A percentile compares a stretch with the other conserved stretches of the same genome.
Conservation (phyloP, 23 tunicate genomes). For the Styela plicata region DNA sequence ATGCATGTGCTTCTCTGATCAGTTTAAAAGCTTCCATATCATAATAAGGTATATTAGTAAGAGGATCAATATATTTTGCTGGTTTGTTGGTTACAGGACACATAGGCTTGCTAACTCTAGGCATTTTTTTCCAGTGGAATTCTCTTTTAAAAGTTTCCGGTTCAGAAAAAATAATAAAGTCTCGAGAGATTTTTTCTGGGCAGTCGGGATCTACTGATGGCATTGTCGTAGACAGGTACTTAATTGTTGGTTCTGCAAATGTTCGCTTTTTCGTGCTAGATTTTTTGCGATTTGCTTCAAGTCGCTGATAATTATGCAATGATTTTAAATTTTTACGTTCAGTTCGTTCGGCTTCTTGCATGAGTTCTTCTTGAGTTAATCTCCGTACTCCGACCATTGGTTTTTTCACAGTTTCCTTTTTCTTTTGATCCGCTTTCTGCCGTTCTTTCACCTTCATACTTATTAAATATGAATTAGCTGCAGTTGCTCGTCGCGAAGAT, state of each 20-base stretch:
- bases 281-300: conserved; percentile 84
- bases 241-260: conserved; percentile 71
- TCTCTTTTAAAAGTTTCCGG: conserved; percentile 36
- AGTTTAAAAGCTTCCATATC: conserved; percentile 73
- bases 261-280: conserved; percentile 44
- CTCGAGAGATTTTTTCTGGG: conserved; percentile 24
- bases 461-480: conserved; percentile 66
- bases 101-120: conserved; percentile 8
- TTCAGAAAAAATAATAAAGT: conserved; percentile 61
- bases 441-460: conserved; percentile 70
- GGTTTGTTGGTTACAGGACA: conserved; percentile 52
- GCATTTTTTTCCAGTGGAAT: conserved; percentile 40
- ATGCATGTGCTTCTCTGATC: conserved; percentile 57
- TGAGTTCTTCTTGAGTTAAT: conserved; percentile 86
- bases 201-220: conserved; percentile 15
- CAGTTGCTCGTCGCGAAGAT: conserved; percentile 70
- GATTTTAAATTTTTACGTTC: conserved; percentile 86
- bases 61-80: conserved; percentile 68
- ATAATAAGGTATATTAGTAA: conserved; percentile 88
- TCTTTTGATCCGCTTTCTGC: conserved; percentile 68
- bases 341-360: conserved; percentile 90
- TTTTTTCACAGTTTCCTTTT: conserved; percentile 59
- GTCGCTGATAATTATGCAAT: conserved; percentile 61
- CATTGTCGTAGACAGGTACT: conserved; percentile 54
- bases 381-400: conserved; percentile 71